These are phyloP conservation scores for Procapra przewalskii DNA, from an alignment of 2,113 vertebrate genomes.

Conservation along the genomic window DNA sequence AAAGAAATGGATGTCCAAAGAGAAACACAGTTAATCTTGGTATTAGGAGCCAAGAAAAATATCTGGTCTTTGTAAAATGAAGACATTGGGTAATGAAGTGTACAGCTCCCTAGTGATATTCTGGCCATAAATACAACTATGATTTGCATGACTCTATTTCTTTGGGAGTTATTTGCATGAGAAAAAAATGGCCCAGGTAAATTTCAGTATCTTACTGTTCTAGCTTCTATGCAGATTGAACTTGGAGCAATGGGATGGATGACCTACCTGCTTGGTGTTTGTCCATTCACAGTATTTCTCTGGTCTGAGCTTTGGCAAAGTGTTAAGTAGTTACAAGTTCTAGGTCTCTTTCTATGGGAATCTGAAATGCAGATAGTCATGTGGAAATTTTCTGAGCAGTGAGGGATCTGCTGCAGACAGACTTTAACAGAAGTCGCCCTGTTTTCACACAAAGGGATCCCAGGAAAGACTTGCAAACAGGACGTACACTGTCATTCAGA, in stretches of 20 bases:
- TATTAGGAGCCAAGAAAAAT: neutral
- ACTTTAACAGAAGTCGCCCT: neutral
- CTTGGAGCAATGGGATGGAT: neutral
- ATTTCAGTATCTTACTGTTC: too few relatives aligned
- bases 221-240: neutral
- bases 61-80: neutral
- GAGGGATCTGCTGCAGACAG: neutral
- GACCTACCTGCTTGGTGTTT: neutral
- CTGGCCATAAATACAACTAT: neutral
- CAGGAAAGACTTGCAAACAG: neutral
- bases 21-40: neutral
- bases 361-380: neutral
- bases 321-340: neutral
- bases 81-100: accelerated
- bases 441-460: neutral
- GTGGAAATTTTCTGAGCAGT: neutral
- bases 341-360: neutral
- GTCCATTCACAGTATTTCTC: neutral
- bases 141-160: neutral
- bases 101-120: accelerated
- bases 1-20: neutral
- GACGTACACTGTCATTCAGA: neutral
- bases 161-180: neutral
- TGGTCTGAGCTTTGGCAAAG: neutral
- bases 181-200: neutral